Base-by-base conservation (phyloP, 2,888 invertebrate genomes). In the Deilephila elpenor region DNA sequence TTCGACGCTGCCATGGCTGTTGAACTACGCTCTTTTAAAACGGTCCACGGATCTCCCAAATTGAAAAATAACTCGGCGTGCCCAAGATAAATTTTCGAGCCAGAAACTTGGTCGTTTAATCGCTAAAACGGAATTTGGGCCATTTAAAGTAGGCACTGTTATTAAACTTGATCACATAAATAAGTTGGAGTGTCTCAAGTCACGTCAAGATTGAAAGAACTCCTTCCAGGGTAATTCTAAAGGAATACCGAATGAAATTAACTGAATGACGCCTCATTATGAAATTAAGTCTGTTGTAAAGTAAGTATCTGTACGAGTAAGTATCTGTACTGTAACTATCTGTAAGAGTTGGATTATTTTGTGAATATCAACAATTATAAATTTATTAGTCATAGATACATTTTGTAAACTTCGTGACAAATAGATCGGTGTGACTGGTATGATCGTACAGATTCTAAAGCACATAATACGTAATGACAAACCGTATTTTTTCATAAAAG, bases 31-130 rank as follows among this genome's bases (percentile, higher is more conserved):
- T 84, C 83, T 85, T 86, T 85, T 82, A 83, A 84, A 87, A 82
- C 85, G 83, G 85, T 83, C 77, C 80, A 75, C 80, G 83, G 86
- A 90, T 88, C 88, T 83, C 82, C 87, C 88, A 91, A 93, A 93
- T 93, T 93, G 93, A 93, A 93, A 93, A 93, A 93, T 93, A 93
- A 91, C 93, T 93, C 88, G 89, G 89, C 89, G 88, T 88, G 86
- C 85, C 81, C 77, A 85, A 85, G 79, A 91, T 92, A 91, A 92
- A 92, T 92, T 90, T 56, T 86, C 78, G 82, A 83, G 79, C 79
- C 78, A 75, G 87, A 91, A 44, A 90, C 86, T 91, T 91, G 79
- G 75, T 77, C 77, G 78, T 86, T 87, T 88, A 89, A 89, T 88
- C 88, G 86, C 82, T 84, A 82, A 83, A 83, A 82, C 83, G 87